phyloP scores from a whole-genome alignment of 2,888 invertebrate species.

The Autographa gamma region DNA sequence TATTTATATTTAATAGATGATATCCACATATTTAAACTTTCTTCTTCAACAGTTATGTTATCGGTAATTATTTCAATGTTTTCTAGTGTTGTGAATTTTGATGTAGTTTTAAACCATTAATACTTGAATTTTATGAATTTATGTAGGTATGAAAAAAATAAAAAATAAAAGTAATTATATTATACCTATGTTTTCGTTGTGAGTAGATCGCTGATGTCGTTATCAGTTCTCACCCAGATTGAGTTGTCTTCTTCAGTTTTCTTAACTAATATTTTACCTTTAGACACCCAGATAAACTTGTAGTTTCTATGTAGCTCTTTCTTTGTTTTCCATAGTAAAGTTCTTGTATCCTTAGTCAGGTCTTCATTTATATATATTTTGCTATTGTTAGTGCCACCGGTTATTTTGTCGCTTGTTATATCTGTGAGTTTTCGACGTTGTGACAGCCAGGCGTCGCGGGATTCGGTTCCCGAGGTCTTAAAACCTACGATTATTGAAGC shows the following conservation, averaged over 20 bases:
- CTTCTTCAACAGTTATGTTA: background rate
- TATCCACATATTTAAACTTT: conserved; percentile 4
- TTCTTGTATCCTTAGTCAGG: conserved; percentile 5
- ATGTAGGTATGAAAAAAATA: background rate
- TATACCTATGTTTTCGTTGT: conserved; percentile 3
- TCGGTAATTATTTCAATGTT: conserved; percentile 3
- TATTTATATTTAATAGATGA: background rate
- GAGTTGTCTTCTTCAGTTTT: conserved; percentile 13
- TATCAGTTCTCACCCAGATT: conserved; percentile 10
- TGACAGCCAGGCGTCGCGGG: conserved; percentile 12
- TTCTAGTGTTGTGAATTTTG: conserved; percentile 5
- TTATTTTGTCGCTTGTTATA: conserved; percentile 12
- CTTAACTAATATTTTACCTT: conserved; percentile 19
- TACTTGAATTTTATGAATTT: background rate
- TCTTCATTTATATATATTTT: conserved; percentile 25
- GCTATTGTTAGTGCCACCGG: conserved; percentile 6
- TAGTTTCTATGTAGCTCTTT: background rate
- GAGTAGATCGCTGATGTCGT: conserved; percentile 10
- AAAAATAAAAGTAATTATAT: background rate
- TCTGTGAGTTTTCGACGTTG: conserved; percentile 14
- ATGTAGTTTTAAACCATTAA: conserved; percentile 1
- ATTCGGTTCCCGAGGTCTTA: conserved; percentile 9
- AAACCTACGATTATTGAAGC: conserved; percentile 12
- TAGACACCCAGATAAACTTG: conserved; percentile 17
- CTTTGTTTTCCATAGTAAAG: conserved; percentile 16